phyloP scores from a whole-genome alignment of 35 echinoderm and acorn worm species.

The Ophioderma brevispina region DNA sequence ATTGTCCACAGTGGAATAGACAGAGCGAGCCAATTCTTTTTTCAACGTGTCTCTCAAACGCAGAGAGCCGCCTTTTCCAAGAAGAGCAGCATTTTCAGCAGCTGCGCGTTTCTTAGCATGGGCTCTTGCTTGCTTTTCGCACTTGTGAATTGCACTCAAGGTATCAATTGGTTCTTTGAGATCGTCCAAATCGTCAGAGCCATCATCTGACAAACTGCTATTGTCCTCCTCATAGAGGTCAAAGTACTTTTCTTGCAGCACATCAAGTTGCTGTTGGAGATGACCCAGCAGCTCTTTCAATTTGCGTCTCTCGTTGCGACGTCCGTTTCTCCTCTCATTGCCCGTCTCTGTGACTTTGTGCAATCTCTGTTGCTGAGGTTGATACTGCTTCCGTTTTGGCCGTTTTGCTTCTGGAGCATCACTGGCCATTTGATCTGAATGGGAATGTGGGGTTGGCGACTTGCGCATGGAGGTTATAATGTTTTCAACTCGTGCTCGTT shows the following conservation, averaged over 20 bases:
- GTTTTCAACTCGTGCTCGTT: constrained; percentile 96
- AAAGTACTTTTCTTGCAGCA: constrained; percentile 86
- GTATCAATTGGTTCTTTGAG: constrained; percentile 78
- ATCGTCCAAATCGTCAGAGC: constrained; percentile 79
- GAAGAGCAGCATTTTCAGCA: constrained; percentile 3
- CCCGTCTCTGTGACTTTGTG: constrained; percentile 9
- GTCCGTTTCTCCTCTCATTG: constrained; percentile 14
- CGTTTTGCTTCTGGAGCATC: constrained; percentile 37
- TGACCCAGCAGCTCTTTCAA: constrained; percentile 76
- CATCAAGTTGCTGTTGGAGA: constrained; percentile 87
- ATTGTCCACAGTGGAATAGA: constrained; percentile 68
- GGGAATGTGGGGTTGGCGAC: constrained; percentile 43
- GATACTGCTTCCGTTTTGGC: constrained; percentile 83
- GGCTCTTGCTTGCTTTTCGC: constrained; percentile 10
- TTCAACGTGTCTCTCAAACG: constrained; percentile 55
- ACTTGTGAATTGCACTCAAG: constrained; percentile 64
- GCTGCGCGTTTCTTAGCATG: constrained; percentile 33
- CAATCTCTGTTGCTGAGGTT: constrained; percentile 78
- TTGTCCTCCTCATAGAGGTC: constrained; percentile 90
- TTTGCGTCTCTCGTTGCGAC: constrained; percentile 56
- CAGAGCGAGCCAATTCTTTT: constrained; percentile 48
- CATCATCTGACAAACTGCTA: constrained; percentile 58
- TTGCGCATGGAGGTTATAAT: constrained; percentile 94
- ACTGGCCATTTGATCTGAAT: constrained; percentile 31
- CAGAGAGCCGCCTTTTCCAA: background rate